These are phyloP conservation scores for Hippasteria phrygiana DNA, from an alignment of 53 echinoderm and acorn worm genomes.

Conservation along the genomic window DNA sequence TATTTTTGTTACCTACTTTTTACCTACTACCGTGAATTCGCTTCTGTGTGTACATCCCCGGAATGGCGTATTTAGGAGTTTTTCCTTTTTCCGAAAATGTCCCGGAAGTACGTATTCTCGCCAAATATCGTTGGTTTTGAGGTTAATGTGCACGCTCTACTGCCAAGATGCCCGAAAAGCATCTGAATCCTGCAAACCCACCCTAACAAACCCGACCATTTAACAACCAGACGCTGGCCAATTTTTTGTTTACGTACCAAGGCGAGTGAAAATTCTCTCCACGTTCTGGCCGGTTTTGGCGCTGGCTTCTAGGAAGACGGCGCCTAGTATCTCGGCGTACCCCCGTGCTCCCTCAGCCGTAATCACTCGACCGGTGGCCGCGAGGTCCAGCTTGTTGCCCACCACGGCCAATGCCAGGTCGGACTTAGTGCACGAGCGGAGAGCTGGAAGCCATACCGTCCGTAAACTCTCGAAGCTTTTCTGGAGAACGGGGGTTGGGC, in stretches of 20 bases:
- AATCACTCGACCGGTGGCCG: conserved; percentile 5
- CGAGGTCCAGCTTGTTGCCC: conserved; percentile 60
- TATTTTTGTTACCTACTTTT: too few species aligned
- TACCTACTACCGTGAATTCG: too few species aligned
- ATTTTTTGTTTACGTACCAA: conserved; percentile 45
- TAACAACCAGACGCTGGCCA: background rate
- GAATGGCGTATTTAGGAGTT: too few species aligned
- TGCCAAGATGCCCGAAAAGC: too few species aligned
- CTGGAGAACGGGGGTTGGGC: background rate
- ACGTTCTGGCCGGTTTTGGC: conserved; percentile 67
- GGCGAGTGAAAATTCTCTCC: conserved; percentile 39
- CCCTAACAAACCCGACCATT: too few species aligned
- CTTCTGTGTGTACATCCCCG: too few species aligned
- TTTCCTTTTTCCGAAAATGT: too few species aligned
- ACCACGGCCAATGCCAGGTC: conserved; percentile 38
- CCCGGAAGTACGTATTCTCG: too few species aligned
- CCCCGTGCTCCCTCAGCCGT: conserved; percentile 3
- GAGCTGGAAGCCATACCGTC: conserved; percentile 2
- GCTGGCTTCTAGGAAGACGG: conserved; percentile 59
- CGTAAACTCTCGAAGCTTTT: background rate
- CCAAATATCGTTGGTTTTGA: too few species aligned
- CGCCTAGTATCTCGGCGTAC: conserved; percentile 16
- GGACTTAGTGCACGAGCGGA: background rate
- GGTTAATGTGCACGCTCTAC: too few species aligned
- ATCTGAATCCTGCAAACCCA: too few species aligned